Evolutionary conservation across 2,797 vertebrate genomes (phyloP), one percentile per base, ranked within the genome.

Genomic region (Aeoliscus strigatus): DNA sequence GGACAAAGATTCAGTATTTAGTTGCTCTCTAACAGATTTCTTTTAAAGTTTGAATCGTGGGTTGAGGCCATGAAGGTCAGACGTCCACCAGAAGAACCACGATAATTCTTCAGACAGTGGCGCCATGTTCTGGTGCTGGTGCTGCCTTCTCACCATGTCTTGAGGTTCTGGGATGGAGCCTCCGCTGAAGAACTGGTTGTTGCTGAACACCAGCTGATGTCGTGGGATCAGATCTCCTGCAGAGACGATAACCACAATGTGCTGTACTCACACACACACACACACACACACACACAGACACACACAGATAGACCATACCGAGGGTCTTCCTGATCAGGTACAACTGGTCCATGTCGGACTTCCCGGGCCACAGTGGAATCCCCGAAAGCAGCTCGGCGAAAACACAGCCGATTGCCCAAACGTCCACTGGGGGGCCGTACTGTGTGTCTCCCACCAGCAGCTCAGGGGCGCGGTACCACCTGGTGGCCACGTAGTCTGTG

Each of bases 391-490:
- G 92, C 85, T 95, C 93, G 5, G 90, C 82, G 14, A 90, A 70
- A 77, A 96, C 59, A 73, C 91, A 89, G 4, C 93, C 93, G 8
- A 92, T 50, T 8, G 93, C 93, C 93, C 93, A 94, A 25, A 94
- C 84, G 1, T 96, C 92, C 39, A 96, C 91, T 9, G 92, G 90
- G 71, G 14, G 43, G 50, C 92, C 91, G 1, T 96, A 95, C 60
- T 91, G 91, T 50, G 73, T 85, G 1, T 96, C 93, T 40, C 93
- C 93, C 47, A 96, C 92, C 73, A 95, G 73, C 11, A 96, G 87
- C 43, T 96, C 93, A 0, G 93, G 93, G 1, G 94, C 92, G 58
- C 93, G 75, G 81, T 96, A 96, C 94, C 94, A 94, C 2, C 92
- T 86, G 0, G 92, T 96, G 0, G 93, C 91, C 53, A 96, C 93